These are phyloP conservation scores for Melipona quadrifasciata DNA, from an alignment of 1,140 invertebrate genomes.

Conservation along the genomic window DNA sequence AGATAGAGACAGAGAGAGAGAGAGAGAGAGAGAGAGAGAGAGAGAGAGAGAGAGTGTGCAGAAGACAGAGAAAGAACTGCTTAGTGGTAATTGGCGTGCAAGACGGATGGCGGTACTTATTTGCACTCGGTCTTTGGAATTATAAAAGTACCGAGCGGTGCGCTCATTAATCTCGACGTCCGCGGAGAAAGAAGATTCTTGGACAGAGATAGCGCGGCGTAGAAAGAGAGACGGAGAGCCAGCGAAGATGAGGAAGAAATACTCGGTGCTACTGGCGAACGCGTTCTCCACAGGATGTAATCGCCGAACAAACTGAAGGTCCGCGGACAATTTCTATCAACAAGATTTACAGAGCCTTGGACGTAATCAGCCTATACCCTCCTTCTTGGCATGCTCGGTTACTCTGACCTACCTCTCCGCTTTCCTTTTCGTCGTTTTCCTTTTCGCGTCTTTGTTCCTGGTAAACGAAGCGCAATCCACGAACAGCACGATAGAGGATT, in stretches of 20 bases:
- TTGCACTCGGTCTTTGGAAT: constrained; percentile 78
- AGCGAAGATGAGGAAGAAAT: constrained; percentile 61
- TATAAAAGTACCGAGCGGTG: constrained; percentile 78
- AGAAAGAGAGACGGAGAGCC: constrained; percentile 33
- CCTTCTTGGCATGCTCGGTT: constrained; percentile 38
- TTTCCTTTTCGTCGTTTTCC: not conserved
- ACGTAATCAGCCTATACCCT: constrained; percentile 72
- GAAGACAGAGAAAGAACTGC: constrained; percentile 50
- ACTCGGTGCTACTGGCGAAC: constrained; percentile 70
- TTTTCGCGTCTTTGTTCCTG: not conserved
- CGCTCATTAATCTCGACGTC: constrained; percentile 73
- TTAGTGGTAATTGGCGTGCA: constrained; percentile 78
- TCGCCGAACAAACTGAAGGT: constrained; percentile 74
- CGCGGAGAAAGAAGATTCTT: constrained; percentile 65
- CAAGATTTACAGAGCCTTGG: constrained; percentile 76
- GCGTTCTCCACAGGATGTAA: constrained; percentile 76
- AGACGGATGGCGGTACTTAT: constrained; percentile 80
- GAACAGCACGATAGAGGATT: not conserved
- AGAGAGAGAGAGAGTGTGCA: not conserved
- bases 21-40: not conserved
- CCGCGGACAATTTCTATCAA: constrained; percentile 78
- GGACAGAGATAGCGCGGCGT: constrained; percentile 27
- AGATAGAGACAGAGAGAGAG: not conserved
- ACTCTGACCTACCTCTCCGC: constrained; percentile 5
- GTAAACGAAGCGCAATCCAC: not conserved